Evolutionary conservation across 2,113 vertebrate genomes (phyloP).

Genomic region (Ceyx melanurus): DNA sequence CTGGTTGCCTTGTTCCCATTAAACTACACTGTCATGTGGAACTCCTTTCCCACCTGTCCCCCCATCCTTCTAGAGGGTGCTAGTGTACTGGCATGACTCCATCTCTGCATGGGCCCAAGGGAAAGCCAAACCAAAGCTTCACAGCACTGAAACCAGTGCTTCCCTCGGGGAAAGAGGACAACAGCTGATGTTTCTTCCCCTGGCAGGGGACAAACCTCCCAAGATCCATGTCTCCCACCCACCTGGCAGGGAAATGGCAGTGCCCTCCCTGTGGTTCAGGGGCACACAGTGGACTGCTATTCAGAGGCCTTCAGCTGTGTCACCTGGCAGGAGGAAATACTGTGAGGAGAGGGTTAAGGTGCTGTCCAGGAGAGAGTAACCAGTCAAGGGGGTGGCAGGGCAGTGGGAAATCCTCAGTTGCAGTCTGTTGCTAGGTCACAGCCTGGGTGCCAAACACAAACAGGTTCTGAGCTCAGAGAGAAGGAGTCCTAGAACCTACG

Average conservation of each 20-base stretch:
- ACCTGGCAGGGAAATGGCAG: not conserved
- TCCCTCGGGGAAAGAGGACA: not conserved
- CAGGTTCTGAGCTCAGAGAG: not conserved
- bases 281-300: not conserved
- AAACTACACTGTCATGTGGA: not conserved
- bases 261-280: not conserved
- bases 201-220: not conserved
- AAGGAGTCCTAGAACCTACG: not conserved
- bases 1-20: not conserved
- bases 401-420: not conserved
- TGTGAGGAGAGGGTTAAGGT: not conserved
- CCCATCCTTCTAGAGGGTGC: not conserved
- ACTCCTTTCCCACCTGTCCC: not conserved
- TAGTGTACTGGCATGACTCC: not conserved
- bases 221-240: not conserved
- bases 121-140: not conserved
- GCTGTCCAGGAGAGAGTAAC: not conserved
- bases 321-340: not conserved
- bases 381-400: accelerated
- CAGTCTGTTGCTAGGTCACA: not conserved
- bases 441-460: not conserved
- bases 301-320: not conserved
- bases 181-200: not conserved
- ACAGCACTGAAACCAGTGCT: not conserved
- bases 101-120: not conserved